Evolutionary conservation across 2,113 vertebrate species (phyloP).

Genomic region (Dunckerocampus dactyliophorus): DNA sequence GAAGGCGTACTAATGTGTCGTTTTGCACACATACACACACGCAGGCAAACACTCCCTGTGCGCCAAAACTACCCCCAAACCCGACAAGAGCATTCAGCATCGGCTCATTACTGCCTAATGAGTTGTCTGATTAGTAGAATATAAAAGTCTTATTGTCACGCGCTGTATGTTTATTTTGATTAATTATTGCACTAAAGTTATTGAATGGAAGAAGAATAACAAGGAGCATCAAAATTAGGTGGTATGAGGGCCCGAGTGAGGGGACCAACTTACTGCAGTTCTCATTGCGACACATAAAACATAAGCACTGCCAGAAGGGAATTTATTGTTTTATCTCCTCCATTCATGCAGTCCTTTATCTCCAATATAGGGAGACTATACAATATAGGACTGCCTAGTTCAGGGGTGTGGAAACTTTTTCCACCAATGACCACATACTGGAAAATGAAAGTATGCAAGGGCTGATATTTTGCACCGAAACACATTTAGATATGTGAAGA

Average conservation of each 20-base stretch:
- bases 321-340: slow-evolving; percentile 1
- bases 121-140: slow-evolving; percentile 72
- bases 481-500: too few species aligned
- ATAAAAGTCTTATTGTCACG: slow-evolving; percentile 68
- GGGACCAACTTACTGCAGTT: slow-evolving; percentile 7
- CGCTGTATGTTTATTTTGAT: slow-evolving; percentile 71
- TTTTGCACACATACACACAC: slow-evolving; percentile 9
- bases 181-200: slow-evolving; percentile 70
- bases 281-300: slow-evolving; percentile 8
- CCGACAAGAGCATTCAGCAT: slow-evolving; percentile 59
- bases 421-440: too few species aligned
- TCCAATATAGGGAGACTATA: not conserved
- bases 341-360: not conserved
- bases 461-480: too few species aligned
- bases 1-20: not conserved
- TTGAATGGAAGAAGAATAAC: slow-evolving; percentile 52
- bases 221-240: slow-evolving; percentile 43
- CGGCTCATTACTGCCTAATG: slow-evolving; percentile 72
- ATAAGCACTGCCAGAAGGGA: slow-evolving; percentile 3
- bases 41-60: slow-evolving; percentile 43
- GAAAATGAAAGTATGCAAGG: too few species aligned
- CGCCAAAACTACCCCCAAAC: slow-evolving; percentile 57
- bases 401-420: too few species aligned
- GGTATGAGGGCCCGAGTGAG: slow-evolving; percentile 49
- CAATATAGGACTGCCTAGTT: too few species aligned